Percentiles rank a stretch among this genome's conserved stretches.
These are phyloP conservation scores for Lutraria rhynchaena DNA, from an alignment of 1,140 invertebrate species.

Conservation along the genomic window DNA sequence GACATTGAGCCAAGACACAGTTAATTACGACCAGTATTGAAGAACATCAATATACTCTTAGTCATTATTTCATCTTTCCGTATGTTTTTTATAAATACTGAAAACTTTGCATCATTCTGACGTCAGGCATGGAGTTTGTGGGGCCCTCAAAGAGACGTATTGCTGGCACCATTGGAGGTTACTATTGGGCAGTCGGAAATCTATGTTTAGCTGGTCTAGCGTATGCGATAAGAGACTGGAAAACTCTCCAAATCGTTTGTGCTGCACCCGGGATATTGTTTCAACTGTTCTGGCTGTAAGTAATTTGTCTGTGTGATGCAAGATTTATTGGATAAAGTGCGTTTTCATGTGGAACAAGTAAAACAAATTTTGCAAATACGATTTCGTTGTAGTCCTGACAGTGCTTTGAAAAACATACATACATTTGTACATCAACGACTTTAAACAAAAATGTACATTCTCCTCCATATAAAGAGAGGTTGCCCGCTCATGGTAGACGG, in stretches of 20 bases:
- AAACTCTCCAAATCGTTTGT: slow-evolving; percentile 88
- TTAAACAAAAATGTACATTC: too few species aligned
- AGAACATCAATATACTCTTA: background rate
- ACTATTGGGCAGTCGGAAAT: slow-evolving; percentile 85
- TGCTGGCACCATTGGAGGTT: slow-evolving; percentile 58
- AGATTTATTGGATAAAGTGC: too few species aligned
- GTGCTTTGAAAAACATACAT: too few species aligned
- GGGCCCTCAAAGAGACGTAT: slow-evolving; percentile 60
- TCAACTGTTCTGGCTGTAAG: slow-evolving; percentile 83
- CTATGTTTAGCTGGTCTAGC: slow-evolving; percentile 84
- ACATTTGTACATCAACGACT: too few species aligned
- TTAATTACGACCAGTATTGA: background rate
- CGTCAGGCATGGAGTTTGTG: slow-evolving; percentile 63
- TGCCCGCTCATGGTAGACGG: too few species aligned
- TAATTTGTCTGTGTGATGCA: too few species aligned
- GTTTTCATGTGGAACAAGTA: too few species aligned
- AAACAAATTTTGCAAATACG: too few species aligned
- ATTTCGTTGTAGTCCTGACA: too few species aligned
- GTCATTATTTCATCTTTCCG: background rate
- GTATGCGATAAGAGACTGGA: slow-evolving; percentile 88
- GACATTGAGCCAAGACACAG: background rate
- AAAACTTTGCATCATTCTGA: background rate
- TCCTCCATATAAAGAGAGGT: too few species aligned
- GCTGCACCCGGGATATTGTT: slow-evolving; percentile 88
- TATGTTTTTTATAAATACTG: background rate